A percentile compares a stretch with the other conserved stretches of the same genome.
phyloP scores from a whole-genome alignment of 2,888 invertebrate genomes.

The Gymnoscelis rufifasciata region DNA sequence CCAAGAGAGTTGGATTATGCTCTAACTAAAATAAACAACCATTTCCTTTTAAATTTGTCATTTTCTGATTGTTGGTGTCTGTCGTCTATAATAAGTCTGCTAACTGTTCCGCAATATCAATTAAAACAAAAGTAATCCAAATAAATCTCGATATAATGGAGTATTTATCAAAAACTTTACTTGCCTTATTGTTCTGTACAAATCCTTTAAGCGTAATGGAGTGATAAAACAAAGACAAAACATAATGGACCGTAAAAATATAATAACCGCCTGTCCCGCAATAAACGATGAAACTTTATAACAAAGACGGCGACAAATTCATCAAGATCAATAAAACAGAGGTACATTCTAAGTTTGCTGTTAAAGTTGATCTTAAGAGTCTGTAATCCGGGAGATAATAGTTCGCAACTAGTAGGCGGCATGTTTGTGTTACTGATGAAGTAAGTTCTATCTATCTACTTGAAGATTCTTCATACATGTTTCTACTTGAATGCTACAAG shows the following conservation, averaged over 20 bases:
- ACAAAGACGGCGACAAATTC: conserved; percentile 18
- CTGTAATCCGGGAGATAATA: conserved; percentile 64
- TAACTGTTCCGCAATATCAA: too few relatives aligned
- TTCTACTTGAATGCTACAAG: conserved; percentile 44
- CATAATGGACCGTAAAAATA: conserved; percentile 7
- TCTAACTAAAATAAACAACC: too few relatives aligned
- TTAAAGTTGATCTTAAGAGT: conserved; percentile 50
- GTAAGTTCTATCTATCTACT: conserved; percentile 47
- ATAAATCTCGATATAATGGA: background rate
- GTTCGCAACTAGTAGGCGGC: conserved; percentile 58
- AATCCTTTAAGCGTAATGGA: background rate
- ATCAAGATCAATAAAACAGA: conserved; percentile 32
- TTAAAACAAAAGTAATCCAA: background rate
- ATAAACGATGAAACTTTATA: conserved; percentile 13
- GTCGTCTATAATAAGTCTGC: too few relatives aligned
- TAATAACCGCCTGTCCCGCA: conserved; percentile 1
- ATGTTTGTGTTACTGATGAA: conserved; percentile 66
- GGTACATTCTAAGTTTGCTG: conserved; percentile 37
- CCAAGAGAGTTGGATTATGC: too few relatives aligned
- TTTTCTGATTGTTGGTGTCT: too few relatives aligned
- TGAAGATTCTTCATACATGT: conserved; percentile 53
- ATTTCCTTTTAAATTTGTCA: too few relatives aligned
- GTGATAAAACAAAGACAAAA: conserved; percentile 1
- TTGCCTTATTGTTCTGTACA: background rate
- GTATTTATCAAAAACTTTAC: background rate